Conservation (phyloP, 2,797 vertebrate species). For the Geotria australis region DNA sequence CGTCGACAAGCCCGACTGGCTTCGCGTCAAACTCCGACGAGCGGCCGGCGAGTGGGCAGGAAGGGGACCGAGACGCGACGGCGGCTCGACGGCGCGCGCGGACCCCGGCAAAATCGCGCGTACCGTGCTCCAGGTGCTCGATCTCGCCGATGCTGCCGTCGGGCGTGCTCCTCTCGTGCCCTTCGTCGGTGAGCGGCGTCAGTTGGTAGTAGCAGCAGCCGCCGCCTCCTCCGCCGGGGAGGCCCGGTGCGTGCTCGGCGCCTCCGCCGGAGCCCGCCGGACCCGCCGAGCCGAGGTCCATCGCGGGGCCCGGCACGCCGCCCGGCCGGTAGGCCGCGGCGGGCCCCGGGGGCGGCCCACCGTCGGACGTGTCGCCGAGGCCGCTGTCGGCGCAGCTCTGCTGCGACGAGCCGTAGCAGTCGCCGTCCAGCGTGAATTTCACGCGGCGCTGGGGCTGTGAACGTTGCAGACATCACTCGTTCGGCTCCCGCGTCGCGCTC, state of each 20-base stretch:
- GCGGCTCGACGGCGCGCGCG: too few relatives aligned
- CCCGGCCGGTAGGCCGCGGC: too few relatives aligned
- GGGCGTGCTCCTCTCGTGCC: slow-evolving; percentile 99
- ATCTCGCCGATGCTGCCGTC: slow-evolving; percentile 99
- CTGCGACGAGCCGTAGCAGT: not conserved
- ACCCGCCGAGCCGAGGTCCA: too few relatives aligned
- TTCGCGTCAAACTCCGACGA: too few relatives aligned
- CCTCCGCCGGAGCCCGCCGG: too few relatives aligned
- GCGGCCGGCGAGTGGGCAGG: too few relatives aligned
- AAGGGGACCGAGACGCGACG: too few relatives aligned
- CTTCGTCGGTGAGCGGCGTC: slow-evolving; percentile 89
- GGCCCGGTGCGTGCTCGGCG: not conserved
- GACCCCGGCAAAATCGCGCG: slow-evolving; percentile 9
- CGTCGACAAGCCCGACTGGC: too few relatives aligned
- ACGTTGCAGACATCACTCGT: too few relatives aligned
- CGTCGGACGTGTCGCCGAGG: not conserved
- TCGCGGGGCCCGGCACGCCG: too few relatives aligned
- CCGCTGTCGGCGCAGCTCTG: not conserved
- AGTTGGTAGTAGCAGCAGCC: not conserved
- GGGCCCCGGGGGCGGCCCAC: too few relatives aligned
- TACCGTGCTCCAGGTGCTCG: slow-evolving; percentile 99
- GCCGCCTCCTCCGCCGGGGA: not conserved
- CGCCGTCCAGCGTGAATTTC: not conserved
- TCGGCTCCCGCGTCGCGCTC: too few relatives aligned
- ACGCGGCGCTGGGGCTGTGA: not conserved